Evolutionary conservation across 2,113 vertebrate genomes (phyloP), one percentile per base, ranked within the genome.

Genomic region (Sinocyclocheilus grahami): DNA sequence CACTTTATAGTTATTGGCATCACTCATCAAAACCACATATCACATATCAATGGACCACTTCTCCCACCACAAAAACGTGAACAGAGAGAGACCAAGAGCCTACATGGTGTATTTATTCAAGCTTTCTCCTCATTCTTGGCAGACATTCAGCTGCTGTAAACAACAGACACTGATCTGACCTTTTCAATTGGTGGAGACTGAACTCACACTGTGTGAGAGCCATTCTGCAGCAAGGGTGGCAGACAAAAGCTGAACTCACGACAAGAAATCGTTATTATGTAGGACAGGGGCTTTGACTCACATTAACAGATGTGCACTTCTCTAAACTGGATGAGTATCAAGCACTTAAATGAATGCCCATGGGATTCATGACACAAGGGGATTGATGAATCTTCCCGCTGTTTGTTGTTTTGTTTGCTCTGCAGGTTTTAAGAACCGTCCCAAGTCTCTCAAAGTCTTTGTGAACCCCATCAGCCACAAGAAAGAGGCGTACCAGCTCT

Each of bases 391-490:
- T 65, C 76, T 88, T 86, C 71, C 74, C 55, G 10, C 78, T 74
- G 30, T 76, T 74, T 76, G 48, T 81, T 62, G 22, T 51, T 46
- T 81, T 27, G 22, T 82, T 80, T 58, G 37, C 39, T n/a, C 85
- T 89, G 82, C 87, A 99, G 97, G 94, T 20, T 97, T 97, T 93
- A 88, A 92, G 9, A 93, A 92, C 33, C 96, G 97, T 86, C 98
- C 98, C 62, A 97, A 95, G 89, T 95, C 92, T 37, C 91, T 99
- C 53, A 98, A 98, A 92, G 95, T 99, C 51, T 95, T 99, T 83
- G 95, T 99, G 86, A 99, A 99, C 91, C 97, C 98, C n/a, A 94
- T 90, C 88, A 98, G 98, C 89, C 97, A 98, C 92, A 97, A 94
- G 90, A 97, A 95, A 91, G 96, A 99, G 93, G 96, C 98, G 0